Base-by-base conservation (phyloP, 2,888 invertebrate species). In the Nomada hirtipes region DNA sequence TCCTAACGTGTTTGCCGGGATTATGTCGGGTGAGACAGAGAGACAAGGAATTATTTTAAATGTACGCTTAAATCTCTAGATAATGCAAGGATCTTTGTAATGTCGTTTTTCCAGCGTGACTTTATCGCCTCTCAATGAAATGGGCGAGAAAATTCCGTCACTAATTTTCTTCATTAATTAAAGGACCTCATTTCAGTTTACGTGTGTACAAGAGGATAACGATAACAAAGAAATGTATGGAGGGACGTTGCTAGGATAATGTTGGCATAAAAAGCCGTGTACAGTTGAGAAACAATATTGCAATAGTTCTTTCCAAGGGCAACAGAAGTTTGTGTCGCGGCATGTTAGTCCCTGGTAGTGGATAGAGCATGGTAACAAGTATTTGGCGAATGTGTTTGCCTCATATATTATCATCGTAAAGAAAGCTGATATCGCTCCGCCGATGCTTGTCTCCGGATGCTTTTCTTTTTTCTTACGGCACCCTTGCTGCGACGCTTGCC, bases 311-410 rank as follows among this genome's bases (percentile, higher is more conserved):
- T 26, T 26, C 13, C 15, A 29, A 60, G 47, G 13, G 26, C 64
- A 18, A 47, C 50, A 52, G 44, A 78, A 65, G 59, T 70, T 79
- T 55, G 63, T 57, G 44, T 52, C 52, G 42, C 36, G 26, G 68
- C n/a, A 60, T 64, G 68, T 57, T 75, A 55, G 68, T 50, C 15
- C 26, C 11, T n/a, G 52, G 42, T 13, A 61, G 50, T 55, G 53
- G 77, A 76, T 68, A 29, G 64, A 11, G 13, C 44, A 23, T 36
- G 52, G 70, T 78, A 77, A 78, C 79, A 79, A 78, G 69, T 70
- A 60, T 50, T 70, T 53, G 44, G 52, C 50, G 23, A 61, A 52
- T 23, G 26, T 70, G 64, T 70, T 65, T 53, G 55, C 77, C 68
- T 57, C 70, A 26, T 52, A 59, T 64, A 79, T 70, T 59, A 44